Base-by-base conservation (phyloP, 2,888 invertebrate species). In the Xestia rhomboidea region DNA sequence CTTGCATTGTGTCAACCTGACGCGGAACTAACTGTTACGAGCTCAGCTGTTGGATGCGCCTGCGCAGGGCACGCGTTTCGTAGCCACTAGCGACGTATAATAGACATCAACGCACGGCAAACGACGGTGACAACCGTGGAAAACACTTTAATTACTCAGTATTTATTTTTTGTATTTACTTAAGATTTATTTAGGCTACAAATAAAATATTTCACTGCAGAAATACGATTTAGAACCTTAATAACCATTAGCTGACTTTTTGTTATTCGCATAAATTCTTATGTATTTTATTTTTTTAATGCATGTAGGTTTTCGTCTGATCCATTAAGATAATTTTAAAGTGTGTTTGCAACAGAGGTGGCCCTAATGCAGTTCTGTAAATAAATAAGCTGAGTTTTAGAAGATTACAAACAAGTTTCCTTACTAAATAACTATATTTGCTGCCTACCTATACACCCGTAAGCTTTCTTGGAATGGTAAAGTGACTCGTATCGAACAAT, bases 401-500 rank as follows among this genome's bases (percentile, higher is more conserved):
- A 67, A 85, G 68, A 57, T 69, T 63, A 57, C 18, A 69, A 77
- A 75, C 67, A 62, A 73, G 76, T 85, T 74, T 74, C 34, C 54
- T 69, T 46, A 64, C 69, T 70, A 69, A 86, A 78, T 78, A 86
- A 67, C 46, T 75, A 78, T 70, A 74, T 75, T 79, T 49, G n/a
- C 60, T 72, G 38, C 88, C 86, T 91, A 91, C 89, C 90, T 92
- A 90, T 84, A 84, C 88, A 85, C 85, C 86, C 86, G 88, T 88
- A 88, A 89, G 88, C 88, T 89, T 92, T 95, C 93, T 92, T 79
- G 88, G 93, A 94, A 94, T 91, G 85, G 91, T 91, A 91, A 93
- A 91, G 76, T 93, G 91, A 92, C 92, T 94, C 91, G 92, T 92
- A 94, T 94, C 92, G 93, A 95, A 96, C 95, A 95, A 96, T 95